A percentile compares a stretch with the other conserved stretches of the same genome.
Conservation (phyloP, 35 echinoderm and acorn worm genomes). For the Acanthaster planci region DNA sequence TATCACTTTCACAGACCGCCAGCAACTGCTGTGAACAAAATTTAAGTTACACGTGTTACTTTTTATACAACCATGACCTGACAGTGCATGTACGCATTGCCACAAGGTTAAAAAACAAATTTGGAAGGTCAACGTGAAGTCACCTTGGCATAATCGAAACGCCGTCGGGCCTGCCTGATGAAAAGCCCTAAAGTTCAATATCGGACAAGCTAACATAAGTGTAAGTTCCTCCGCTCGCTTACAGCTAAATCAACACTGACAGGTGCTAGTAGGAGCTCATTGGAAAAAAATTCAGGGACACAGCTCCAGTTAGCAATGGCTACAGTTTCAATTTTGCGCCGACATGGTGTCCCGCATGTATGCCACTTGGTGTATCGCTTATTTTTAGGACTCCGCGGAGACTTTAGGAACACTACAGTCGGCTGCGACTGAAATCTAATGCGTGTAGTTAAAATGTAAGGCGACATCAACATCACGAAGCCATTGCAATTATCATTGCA, state of each 20-base stretch:
- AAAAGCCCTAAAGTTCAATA: conserved; percentile 6
- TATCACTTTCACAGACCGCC: no score
- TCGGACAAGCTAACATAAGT: conserved; percentile 1
- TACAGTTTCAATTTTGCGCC: conserved; percentile 8
- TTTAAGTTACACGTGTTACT: no score
- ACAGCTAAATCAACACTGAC: neutral
- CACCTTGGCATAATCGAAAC: neutral
- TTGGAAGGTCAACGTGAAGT: neutral
- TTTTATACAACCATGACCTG: no score
- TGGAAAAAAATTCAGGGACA: neutral
- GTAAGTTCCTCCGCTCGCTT: neutral
- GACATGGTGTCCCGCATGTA: neutral
- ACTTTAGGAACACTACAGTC: neutral
- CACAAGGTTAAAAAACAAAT: neutral
- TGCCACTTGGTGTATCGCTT: neutral
- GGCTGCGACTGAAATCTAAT: neutral
- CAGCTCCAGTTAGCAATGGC: conserved; percentile 14
- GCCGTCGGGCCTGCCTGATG: neutral
- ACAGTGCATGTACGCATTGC: no score
- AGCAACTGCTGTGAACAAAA: no score
- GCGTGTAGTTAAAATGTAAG: neutral
- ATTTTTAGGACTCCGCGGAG: neutral
- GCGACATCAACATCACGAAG: neutral
- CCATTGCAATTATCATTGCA: neutral
- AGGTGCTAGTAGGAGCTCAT: neutral